These are phyloP conservation scores for Nematostella vectensis DNA, from an alignment of 92 coral and sea anemone species.

Conservation along the genomic window DNA sequence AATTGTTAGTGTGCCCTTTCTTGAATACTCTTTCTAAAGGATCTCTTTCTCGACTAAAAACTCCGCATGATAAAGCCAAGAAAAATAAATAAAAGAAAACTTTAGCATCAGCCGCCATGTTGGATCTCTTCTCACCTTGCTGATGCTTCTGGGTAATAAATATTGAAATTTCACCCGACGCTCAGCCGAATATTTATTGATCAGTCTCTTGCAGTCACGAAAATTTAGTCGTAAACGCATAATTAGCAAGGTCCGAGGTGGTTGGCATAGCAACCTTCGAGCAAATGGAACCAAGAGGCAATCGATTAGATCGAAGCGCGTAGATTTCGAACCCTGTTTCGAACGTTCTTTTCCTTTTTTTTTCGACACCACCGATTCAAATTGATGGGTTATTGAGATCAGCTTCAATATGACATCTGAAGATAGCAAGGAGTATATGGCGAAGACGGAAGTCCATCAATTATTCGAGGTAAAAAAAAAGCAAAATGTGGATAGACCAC, in stretches of 20 bases:
- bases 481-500: too few relatives aligned
- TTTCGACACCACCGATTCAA: background rate
- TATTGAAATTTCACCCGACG: too few relatives aligned
- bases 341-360: background rate
- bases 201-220: too few relatives aligned
- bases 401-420: constrained; percentile 63
- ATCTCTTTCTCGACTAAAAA: constrained; percentile 30
- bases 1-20: constrained; percentile 90
- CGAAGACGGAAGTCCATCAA: constrained; percentile 85
- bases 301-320: too few relatives aligned
- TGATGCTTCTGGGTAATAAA: too few relatives aligned
- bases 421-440: constrained; percentile 94
- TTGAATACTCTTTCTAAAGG: constrained; percentile 44
- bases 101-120: constrained; percentile 65
- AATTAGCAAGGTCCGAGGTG: too few relatives aligned
- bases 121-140: too few relatives aligned
- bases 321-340: constrained; percentile 1
- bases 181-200: too few relatives aligned
- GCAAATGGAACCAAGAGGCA: too few relatives aligned
- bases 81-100: constrained; percentile 6
- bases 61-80: constrained; percentile 5
- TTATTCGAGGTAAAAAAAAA: constrained; percentile 77
- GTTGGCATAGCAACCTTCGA: too few relatives aligned
- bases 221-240: too few relatives aligned
- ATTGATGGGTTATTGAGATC: constrained; percentile 2